Percentiles rank a stretch among this genome's conserved stretches.
phyloP scores from a whole-genome alignment of 2,113 vertebrate species.

The Paracyprichromis sp. region DNA sequence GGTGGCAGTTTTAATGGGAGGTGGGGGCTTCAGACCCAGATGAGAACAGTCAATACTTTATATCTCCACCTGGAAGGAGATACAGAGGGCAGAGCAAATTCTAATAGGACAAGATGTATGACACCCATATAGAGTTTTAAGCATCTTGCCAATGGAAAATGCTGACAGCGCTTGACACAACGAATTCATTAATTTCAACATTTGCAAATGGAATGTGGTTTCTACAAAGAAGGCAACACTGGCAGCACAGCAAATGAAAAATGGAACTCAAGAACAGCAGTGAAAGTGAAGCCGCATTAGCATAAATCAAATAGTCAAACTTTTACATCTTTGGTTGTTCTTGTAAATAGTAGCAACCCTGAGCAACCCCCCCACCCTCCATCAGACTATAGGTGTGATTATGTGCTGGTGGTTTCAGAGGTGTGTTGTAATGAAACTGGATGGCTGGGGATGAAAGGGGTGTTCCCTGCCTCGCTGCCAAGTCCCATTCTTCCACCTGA shows the following conservation, averaged over 20 bases:
- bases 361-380: background rate
- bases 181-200: slow-evolving; percentile 40
- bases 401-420: slow-evolving; percentile 44
- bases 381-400: slow-evolving; percentile 47
- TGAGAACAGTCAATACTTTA: slow-evolving; percentile 72
- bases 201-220: slow-evolving; percentile 28
- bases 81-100: slow-evolving; percentile 62
- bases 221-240: background rate
- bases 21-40: slow-evolving; percentile 42
- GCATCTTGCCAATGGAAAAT: slow-evolving; percentile 11
- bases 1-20: slow-evolving; percentile 23
- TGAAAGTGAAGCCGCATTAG: slow-evolving; percentile 30
- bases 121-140: slow-evolving; percentile 32
- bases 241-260: slow-evolving; percentile 1
- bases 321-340: slow-evolving; percentile 29
- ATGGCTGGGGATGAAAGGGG: slow-evolving; percentile 52
- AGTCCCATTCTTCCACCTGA: slow-evolving; percentile 37
- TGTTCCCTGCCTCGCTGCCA: slow-evolving; percentile 43
- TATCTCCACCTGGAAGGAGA: slow-evolving; percentile 65
- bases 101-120: slow-evolving; percentile 58
- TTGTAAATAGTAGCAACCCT: background rate
- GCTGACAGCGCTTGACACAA: slow-evolving; percentile 6
- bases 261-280: slow-evolving; percentile 22
- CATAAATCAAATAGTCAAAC: slow-evolving; percentile 52
- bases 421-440: slow-evolving; percentile 53